Evolutionary conservation across 1,140 invertebrate species (phyloP).

Genomic region (Hylaeus volcanicus): DNA sequence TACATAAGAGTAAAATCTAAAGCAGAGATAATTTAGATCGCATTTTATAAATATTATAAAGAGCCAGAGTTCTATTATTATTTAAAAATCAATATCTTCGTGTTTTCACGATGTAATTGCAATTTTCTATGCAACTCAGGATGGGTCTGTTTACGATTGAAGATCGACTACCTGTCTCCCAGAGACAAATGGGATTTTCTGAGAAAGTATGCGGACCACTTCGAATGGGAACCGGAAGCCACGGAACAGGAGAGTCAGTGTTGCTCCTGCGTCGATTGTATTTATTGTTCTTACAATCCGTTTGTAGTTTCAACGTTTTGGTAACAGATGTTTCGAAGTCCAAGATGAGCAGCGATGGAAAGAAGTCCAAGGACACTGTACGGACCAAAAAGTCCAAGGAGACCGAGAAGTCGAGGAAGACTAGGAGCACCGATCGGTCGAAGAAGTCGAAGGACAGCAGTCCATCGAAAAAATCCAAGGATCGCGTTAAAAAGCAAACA

Average conservation of each 20-base stretch:
- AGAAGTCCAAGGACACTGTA: background rate
- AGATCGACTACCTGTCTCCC: slow-evolving; percentile 47
- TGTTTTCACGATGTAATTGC: background rate
- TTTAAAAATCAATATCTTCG: no score
- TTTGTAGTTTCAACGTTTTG: background rate
- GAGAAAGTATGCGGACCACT: slow-evolving; percentile 58
- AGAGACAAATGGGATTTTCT: slow-evolving; percentile 65
- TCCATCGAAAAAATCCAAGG: slow-evolving; percentile 11
- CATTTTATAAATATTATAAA: background rate
- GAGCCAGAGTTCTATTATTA: no score
- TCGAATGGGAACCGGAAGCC: slow-evolving; percentile 48
- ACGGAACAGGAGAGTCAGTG: background rate
- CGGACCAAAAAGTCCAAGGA: slow-evolving; percentile 6
- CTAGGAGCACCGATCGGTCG: background rate
- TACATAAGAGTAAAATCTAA: no score
- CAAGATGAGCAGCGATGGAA: background rate
- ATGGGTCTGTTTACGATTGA: slow-evolving; percentile 58
- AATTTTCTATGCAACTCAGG: slow-evolving; percentile 41
- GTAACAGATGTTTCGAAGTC: slow-evolving; percentile 4
- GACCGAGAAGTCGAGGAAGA: background rate
- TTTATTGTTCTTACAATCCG: background rate
- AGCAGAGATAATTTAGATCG: background rate
- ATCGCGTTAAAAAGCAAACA: background rate
- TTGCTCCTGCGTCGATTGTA: background rate
- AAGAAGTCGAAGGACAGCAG: background rate